Conservation (phyloP, 2,888 invertebrate genomes). For the Scelioninae gen. 2 region DNA sequence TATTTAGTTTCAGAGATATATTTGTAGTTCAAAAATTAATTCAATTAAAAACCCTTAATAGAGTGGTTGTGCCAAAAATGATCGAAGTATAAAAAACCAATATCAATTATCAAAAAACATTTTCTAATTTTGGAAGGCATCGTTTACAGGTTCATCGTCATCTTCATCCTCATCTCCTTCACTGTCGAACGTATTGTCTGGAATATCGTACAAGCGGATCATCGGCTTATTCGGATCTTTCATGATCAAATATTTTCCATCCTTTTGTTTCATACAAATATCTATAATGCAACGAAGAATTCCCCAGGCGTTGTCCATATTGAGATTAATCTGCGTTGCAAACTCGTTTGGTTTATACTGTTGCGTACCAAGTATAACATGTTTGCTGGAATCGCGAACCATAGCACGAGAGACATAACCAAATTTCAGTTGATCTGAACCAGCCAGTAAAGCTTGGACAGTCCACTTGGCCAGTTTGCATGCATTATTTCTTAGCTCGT, state of each 20-base stretch:
- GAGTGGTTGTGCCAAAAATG: too few species aligned
- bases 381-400: constrained; percentile 95
- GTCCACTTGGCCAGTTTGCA: constrained; percentile 99
- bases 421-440: constrained; percentile 98
- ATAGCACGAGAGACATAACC: constrained; percentile 98
- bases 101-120: background rate
- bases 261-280: constrained; percentile 96
- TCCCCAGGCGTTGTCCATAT: constrained; percentile 99
- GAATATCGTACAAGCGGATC: constrained; percentile 97
- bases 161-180: constrained; percentile 94
- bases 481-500: constrained; percentile 98
- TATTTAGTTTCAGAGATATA: background rate
- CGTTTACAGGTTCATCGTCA: constrained; percentile 80
- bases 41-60: too few species aligned
- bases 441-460: constrained; percentile 93
- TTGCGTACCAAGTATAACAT: constrained; percentile 97
- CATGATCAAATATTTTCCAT: constrained; percentile 97
- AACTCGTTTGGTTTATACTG: constrained; percentile 99
- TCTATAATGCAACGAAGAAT: constrained; percentile 97
- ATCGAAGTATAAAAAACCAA: background rate
- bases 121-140: constrained; percentile 72
- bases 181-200: constrained; percentile 98
- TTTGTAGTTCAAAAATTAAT: background rate
- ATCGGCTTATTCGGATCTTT: constrained; percentile 99
- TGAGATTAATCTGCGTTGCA: constrained; percentile 98